A percentile compares a stretch with the other conserved stretches of the same genome.
Conservation (phyloP, 2,113 vertebrate genomes). For the Oncorhynchus tshawytscha region DNA sequence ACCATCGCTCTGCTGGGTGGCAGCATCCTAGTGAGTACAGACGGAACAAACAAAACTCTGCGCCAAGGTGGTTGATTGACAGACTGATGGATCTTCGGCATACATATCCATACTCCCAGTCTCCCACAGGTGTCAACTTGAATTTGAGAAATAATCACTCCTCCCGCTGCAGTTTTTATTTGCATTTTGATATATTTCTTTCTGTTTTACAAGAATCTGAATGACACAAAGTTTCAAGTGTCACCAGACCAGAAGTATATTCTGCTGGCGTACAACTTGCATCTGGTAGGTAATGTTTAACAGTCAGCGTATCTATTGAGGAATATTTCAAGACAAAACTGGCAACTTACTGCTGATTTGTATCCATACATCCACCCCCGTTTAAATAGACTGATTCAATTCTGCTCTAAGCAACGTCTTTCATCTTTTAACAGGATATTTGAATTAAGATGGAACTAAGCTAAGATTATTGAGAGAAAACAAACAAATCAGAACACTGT, state of each 20-base stretch:
- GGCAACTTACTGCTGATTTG: neutral
- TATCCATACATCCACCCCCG: neutral
- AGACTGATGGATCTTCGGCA: neutral
- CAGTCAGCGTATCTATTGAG: neutral
- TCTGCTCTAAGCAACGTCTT: neutral
- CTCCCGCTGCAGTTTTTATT: neutral
- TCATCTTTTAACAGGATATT: too few relatives aligned
- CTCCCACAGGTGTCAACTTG: neutral
- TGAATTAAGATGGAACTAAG: too few relatives aligned
- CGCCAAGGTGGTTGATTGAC: neutral
- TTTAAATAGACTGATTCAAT: neutral
- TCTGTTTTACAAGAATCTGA: constrained; percentile 27
- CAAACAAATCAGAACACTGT: neutral
- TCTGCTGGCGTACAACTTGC: constrained; percentile 34
- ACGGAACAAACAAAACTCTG: neutral
- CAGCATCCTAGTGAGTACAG: constrained; percentile 39
- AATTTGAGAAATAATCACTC: neutral
- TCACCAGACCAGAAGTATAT: constrained; percentile 43
- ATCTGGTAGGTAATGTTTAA: constrained; percentile 27
- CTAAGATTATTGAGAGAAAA: too few relatives aligned
- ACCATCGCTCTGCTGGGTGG: constrained; percentile 34
- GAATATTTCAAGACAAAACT: neutral
- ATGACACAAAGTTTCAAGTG: constrained; percentile 26
- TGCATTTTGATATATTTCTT: neutral
- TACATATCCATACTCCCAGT: neutral